phyloP scores from a whole-genome alignment of 92 coral and sea anemone genomes.

The Pocillopora meandrina region DNA sequence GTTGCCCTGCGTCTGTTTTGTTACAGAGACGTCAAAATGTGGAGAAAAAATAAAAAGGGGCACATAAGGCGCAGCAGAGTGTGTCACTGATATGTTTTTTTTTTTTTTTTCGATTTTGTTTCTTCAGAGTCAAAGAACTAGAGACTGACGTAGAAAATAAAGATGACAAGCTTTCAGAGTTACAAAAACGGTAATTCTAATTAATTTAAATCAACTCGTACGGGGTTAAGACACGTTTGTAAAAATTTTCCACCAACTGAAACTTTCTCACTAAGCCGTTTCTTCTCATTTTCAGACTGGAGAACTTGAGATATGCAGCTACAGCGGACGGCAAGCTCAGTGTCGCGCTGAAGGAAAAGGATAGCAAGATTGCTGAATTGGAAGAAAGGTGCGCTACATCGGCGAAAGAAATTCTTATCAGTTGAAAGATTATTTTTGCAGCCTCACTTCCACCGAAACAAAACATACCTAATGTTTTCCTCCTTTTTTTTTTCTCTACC shows the following conservation, averaged over 20 bases:
- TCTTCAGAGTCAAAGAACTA: constrained; percentile 64
- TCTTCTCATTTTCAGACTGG: constrained; percentile 54
- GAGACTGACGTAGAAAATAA: constrained; percentile 72
- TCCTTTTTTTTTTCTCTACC: constrained; percentile 1
- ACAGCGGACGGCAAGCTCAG: constrained; percentile 65
- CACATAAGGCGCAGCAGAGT: too few species aligned
- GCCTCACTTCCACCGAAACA: not conserved
- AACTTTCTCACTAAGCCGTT: not conserved
- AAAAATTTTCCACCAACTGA: not conserved
- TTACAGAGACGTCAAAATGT: too few species aligned
- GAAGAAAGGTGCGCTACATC: constrained; percentile 45
- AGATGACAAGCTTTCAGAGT: constrained; percentile 71
- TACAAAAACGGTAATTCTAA: constrained; percentile 69
- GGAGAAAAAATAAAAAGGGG: too few species aligned
- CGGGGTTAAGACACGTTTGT: not conserved
- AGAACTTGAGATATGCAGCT: constrained; percentile 67
- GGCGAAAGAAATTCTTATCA: not conserved
- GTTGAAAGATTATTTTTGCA: not conserved
- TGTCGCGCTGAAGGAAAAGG: constrained; percentile 72
- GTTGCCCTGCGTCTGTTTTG: too few species aligned
- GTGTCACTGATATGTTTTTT: too few species aligned
- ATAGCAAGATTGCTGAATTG: constrained; percentile 68
- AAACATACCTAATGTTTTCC: too few species aligned
- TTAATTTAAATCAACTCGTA: not conserved
- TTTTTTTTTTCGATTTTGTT: not conserved